Evolutionary conservation across 2,797 vertebrate genomes (phyloP), one percentile per base, ranked within the genome.

Genomic region (Euphonia xanthogaster): DNA sequence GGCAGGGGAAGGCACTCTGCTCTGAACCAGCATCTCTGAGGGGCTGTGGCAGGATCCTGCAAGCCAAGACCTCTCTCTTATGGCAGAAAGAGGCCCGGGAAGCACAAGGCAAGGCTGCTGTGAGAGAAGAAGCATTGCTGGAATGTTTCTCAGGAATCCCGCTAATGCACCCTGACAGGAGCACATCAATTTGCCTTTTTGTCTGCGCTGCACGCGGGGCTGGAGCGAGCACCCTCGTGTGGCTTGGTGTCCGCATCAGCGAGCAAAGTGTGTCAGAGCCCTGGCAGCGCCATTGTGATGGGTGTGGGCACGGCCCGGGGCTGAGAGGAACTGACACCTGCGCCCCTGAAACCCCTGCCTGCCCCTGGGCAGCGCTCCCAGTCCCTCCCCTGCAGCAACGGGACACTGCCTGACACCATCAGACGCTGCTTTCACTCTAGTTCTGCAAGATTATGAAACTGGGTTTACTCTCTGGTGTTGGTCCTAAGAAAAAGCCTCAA

Each of bases 261-360:
- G 12, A 77, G 60, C 22, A 13, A 13, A 86, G 42, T 0, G 0
- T 54, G 62, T 50, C 77, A 82, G 55, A 31, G 54, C 58, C 53
- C 44, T 0, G 0, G 61, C 61, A 61, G 78, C 13, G 42, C 18
- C 0, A 17, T 9, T 0, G 1, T 0, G 2, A 16, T 4, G 42
- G 21, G 2, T 55, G 39, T 3, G 61, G 17, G 51, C 22, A 12
- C 0, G 1, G 51, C 40, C 28, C 3, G 28, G 23, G 50, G 18
- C 12, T 7, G 48, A 2, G 31, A 13, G 3, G 71, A 85, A 71
- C 8, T 63, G 92, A 21, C 6, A 19, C 37, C 25, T 16, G 48
- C 3, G 6, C 15, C 35, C 31, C 58, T 57, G 51, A 31, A 62
- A 45, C 40, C 2, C 17, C 17, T 10, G 5, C 37, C 42, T 11